Evolutionary conservation across 2,888 invertebrate genomes (phyloP), one percentile per base, ranked within the genome.

Genomic region (Mayetiola destructor): DNA sequence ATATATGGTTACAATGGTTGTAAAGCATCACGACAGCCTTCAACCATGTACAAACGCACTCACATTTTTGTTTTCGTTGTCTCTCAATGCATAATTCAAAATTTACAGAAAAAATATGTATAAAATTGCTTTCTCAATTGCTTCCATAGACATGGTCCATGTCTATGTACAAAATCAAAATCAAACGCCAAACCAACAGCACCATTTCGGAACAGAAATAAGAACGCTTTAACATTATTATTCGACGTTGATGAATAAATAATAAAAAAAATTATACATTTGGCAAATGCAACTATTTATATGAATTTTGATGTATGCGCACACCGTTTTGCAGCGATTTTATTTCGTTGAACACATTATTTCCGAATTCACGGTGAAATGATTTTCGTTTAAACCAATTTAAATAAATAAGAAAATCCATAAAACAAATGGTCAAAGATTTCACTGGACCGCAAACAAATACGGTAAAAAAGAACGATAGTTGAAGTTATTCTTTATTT

Each of bases 261-360:
- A 48, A 48, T 27, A 48, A 48, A 48, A 48, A 48, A n/a, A n/a
- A n/a, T n/a, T n/a, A n/a, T 48, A 48, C 48, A 48, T 48, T 48
- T 48, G 48, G 48, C 48, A 48, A 27, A 48, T 48, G 48, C 48
- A 48, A 27, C 48, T 14, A 48, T n/a, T n/a, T n/a, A n/a, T 48
- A 27, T 48, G 48, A 48, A 27, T 48, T 42, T 48, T 48, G 27
- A 48, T 48, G 27, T 48, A 48, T 48, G 27, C 27, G 27, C 48
- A n/a, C n/a, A 48, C 27, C 48, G 27, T 27, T 27, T n/a, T 8
- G 14, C n/a, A 14, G n/a, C n/a, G n/a, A n/a, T n/a, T n/a, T n/a
- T n/a, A n/a, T n/a, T n/a, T n/a, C n/a, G n/a, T n/a, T n/a, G n/a
- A n/a, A n/a, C n/a, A n/a, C 16, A 40, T 21, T 20, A 40, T 21